Base-by-base conservation (phyloP, 1,140 invertebrate genomes). In the Sweltsa coloradensis region DNA sequence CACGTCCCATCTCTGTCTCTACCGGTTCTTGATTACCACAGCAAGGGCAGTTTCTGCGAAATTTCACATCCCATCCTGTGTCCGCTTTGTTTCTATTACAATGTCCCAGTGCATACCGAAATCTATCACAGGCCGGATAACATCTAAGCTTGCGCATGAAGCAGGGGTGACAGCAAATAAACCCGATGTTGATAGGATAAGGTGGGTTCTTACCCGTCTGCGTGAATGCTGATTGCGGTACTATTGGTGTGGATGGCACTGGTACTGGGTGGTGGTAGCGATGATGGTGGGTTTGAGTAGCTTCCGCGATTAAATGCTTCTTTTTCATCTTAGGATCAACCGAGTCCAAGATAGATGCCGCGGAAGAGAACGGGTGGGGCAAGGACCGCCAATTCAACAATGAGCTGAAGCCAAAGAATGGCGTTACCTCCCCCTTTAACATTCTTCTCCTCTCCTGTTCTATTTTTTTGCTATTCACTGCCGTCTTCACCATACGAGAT, bases 401-500 rank as follows among this genome's bases (percentile, higher is more conserved):
- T 9, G 29, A 45, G 27, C 43, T 27, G 7, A 45, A 31, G 26
- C 43, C 26, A 45, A 34, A 31, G 22, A 34, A n/a, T 21, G 13
- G 27, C 43, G 19, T 23, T 21, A 21, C 42, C 13, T 36, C 46
- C 19, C 36, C 36, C 24, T 47, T 41, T 26, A 47, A 22, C 11
- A 64, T 39, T 39, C 59, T 58, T 42, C 65, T 54, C 52, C 60
- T 65, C 54, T 66, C 67, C 46, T 70, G 64, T 56, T 77, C 72
- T 53, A 73, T 71, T 37, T 69, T 66, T 62, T 79, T 78, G 51
- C 68, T 73, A 55, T 74, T 75, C 24, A 79, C 76, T 5, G 76
- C 76, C 7, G 74, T 73, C 60, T 81, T 78, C 41, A 81, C 77
- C 22, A 81, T 62, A 52, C 67, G 69, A 49, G 75, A 76, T 14